Evolutionary conservation across 2,113 vertebrate species (phyloP), one percentile per base, ranked within the genome.

Genomic region (Drymodes brunneopygia): DNA sequence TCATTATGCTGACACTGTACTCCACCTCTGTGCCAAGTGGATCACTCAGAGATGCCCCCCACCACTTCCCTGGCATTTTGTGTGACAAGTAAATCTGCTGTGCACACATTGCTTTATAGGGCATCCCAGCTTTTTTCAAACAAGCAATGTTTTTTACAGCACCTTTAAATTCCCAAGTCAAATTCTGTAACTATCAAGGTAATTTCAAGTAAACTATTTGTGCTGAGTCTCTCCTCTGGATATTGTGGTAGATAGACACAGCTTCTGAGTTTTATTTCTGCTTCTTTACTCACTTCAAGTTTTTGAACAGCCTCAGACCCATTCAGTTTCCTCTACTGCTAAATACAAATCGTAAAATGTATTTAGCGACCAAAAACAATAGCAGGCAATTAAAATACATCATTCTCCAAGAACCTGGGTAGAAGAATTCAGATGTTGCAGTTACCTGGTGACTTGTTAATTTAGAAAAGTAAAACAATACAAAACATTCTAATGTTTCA

Each of bases 1-100:
- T 97, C 90, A 96, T 97, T 97, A 96, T 92, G 88, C 86, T 97
- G 96, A 96, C 95, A 96, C 28, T 90, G 88, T 86, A 94, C 88
- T 97, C 94, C 95, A 96, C 93, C 92, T 93, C 93, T 96, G 93
- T 90, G 92, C 95, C 95, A 96, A 97, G 88, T 79, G 75, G 95
- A 93, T 96, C 95, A 93, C 82, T 96, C 96, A 96, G 28, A 94
- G 82, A 88, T 97, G 96, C 96, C 96, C 94, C 95, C 94, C 92
- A 96, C 92, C 88, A 96, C 86, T 97, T 96, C 67, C 48, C 90
- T 96, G 88, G 94, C 94, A 92, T 93, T 96, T 96, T 11, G 24
- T 84, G 72, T 94, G 95, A 96, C 94, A 97, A 95, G 80, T 81
- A 97, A 96, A 97, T 94, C 94, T 96, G 92, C 94, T 96, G 60